phyloP scores from a whole-genome alignment of 2,888 invertebrate genomes.

The Polietes domitor region DNA sequence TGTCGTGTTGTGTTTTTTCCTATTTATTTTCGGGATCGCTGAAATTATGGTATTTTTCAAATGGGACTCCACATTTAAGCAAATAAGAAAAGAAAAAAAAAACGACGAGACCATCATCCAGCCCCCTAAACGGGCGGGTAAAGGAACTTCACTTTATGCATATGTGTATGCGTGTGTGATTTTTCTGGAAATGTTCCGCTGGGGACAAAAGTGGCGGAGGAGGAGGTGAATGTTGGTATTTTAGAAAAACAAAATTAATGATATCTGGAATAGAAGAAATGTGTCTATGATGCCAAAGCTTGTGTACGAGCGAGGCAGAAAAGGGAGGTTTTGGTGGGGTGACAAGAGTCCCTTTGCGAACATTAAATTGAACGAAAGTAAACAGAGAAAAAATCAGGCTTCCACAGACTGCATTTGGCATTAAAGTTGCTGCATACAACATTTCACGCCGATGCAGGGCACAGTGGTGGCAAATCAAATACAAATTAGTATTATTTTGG shows the following conservation, averaged over 20 bases:
- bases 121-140: neutral
- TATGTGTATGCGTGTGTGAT: neutral
- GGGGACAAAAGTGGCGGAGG: neutral
- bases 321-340: neutral
- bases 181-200: neutral
- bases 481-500: too few species aligned
- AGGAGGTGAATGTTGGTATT: slow-evolving; percentile 15
- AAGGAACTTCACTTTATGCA: neutral
- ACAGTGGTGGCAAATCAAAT: neutral
- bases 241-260: slow-evolving; percentile 48
- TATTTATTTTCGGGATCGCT: slow-evolving; percentile 38
- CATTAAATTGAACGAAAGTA: slow-evolving; percentile 16
- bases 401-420: slow-evolving; percentile 11
- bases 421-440: slow-evolving; percentile 2
- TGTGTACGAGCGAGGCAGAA: neutral
- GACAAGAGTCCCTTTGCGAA: slow-evolving; percentile 1
- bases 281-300: slow-evolving; percentile 39
- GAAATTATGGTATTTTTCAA: slow-evolving; percentile 65
- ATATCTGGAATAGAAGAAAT: slow-evolving; percentile 49
- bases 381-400: neutral
- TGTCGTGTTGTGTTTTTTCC: neutral
- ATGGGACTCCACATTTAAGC: slow-evolving; percentile 50
- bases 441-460: neutral
- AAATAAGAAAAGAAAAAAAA: neutral
- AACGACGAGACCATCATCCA: neutral